Evolutionary conservation across 2,113 vertebrate genomes (phyloP), one percentile per base, ranked within the genome.

Genomic region (Laterallus jamaicensis): DNA sequence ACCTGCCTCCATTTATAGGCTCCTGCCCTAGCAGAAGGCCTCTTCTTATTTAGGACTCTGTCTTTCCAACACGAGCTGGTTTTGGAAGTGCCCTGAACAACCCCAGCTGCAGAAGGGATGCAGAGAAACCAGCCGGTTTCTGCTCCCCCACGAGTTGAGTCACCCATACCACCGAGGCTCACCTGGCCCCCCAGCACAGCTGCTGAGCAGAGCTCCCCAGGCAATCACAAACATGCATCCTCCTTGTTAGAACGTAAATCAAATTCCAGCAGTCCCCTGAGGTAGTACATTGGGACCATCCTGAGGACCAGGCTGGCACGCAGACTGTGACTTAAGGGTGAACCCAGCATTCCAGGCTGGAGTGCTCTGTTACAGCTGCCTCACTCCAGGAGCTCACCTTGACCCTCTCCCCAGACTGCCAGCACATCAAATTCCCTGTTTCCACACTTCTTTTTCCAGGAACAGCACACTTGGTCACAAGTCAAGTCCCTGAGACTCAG

Each of bases 391-490:
- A 49, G 26, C 20, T 50, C 69, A 15, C 56, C 29, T 24, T 25
- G 35, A 28, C 25, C 31, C 26, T 39, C 62, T 42, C 42, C 54
- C 74, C 40, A 39, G 19, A 7, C 19, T 5, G 19, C 19, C 1
- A 2, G n/a, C 0, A 1, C 35, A 16, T n/a, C 50, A 5, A 82
- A 42, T 26, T 39, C 50, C 29, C 3, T 0, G 3, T 79, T 74
- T 42, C 24, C 78, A n/a, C 17, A 1, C 58, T 24, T 35, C 37
- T 50, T 56, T 64, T 64, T 15, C 16, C 6, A 26, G 70, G 8
- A 19, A 50, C 55, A n/a, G 19, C 19, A 5, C 3, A 0, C 28
- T 80, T 62, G 20, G 39, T 21, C 40, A 50, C 35, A 44, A 42
- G 22, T 28, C 4, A 5, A 12, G 12, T 8, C 55, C 12, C 13